Evolutionary conservation across 1,140 invertebrate species (phyloP), one percentile per base, ranked within the genome.

Genomic region (Drosophila subobscura): DNA sequence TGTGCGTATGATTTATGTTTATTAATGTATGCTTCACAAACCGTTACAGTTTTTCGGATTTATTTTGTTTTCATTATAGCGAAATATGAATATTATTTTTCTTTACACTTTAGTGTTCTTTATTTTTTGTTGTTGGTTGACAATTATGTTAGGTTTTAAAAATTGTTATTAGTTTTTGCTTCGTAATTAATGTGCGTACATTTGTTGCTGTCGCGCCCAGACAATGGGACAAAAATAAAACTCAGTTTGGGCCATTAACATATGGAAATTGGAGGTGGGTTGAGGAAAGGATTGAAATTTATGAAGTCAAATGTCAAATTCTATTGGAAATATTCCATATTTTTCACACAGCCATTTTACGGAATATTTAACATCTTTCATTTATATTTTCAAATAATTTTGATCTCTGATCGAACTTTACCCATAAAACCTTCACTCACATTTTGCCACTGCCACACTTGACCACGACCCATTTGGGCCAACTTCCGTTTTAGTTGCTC

Each of bases 11-110:
- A 86, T 86, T 78, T 78, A 86, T 78, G 81, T 47, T 65, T 65
- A 41, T 65, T 60, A 72, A 83, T 83, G 63, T 56, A 49, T 29
- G 41, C 58, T 64, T 75, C 59, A 68, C 49, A 81, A 78, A 65
- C 83, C 83, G 83, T 86, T 86, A 86, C 83, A 78, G 55, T 88
- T 86, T 65, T 79, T 81, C 71, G 86, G 86, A 20, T 20, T 20
- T 20, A 20, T 20, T 20, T 20, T 20, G 16, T 77, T 77, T 53
- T 53, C 51, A 80, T 72, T 63, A 80, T 65, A 51, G 55, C 47
- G 37, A 58, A 56, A 67, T 40, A 68, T 49, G 29, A 55, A 40
- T 67, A 67, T 20, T 41, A 41, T 47, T 27, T 4, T 58, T 58
- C 61, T 70, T 52, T 55, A 59, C 16, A 20, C 16, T 20, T 20